A percentile compares a stretch with the other conserved stretches of the same genome.
These are phyloP conservation scores for Cheilosia grossa DNA, from an alignment of 2,888 invertebrate species.

Conservation along the genomic window DNA sequence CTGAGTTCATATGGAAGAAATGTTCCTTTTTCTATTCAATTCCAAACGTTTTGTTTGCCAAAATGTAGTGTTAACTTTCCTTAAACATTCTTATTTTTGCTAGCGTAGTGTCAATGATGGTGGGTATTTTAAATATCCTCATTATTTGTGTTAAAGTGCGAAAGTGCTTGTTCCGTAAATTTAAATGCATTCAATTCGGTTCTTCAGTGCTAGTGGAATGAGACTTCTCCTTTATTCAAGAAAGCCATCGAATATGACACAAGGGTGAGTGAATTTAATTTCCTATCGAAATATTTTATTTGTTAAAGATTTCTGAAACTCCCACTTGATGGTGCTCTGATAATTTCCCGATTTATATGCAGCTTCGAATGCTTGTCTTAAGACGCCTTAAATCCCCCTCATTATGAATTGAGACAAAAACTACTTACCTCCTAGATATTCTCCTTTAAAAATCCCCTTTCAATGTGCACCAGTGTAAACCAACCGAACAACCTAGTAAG, in stretches of 20 bases:
- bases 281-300: neutral
- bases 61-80: no score
- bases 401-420: constrained; percentile 25
- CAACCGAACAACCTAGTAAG: constrained; percentile 46
- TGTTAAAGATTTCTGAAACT: neutral
- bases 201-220: neutral
- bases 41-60: no score
- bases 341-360: no score
- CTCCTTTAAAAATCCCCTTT: constrained; percentile 25
- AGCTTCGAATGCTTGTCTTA: neutral
- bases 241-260: neutral
- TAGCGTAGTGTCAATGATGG: no score
- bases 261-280: neutral
- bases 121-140: no score
- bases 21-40: no score
- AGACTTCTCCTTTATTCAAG: neutral
- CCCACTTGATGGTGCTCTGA: no score
- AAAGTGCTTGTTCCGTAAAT: neutral
- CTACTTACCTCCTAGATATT: constrained; percentile 20
- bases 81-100: no score
- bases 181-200: neutral
- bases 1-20: no score
- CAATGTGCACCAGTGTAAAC: constrained; percentile 37
- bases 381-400: neutral
- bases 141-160: neutral